Evolutionary conservation across 1,140 invertebrate genomes (phyloP).

Genomic region (Pygmarrhopalites habei): DNA sequence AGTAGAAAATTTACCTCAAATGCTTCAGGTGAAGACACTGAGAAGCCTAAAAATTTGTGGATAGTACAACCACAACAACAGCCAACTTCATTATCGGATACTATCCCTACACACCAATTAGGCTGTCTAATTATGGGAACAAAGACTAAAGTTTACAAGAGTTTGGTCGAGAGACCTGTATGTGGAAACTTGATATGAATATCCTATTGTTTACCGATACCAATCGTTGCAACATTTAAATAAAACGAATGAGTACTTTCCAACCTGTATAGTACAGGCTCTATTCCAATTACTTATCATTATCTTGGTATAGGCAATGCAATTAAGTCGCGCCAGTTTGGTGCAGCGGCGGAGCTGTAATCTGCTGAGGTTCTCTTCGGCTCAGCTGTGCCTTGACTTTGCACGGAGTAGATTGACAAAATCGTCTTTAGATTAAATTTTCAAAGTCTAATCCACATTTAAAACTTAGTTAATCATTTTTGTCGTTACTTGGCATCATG

Average conservation of each 20-base stretch:
- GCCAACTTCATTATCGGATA: neutral
- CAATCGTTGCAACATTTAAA: neutral
- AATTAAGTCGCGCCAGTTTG: too few species aligned
- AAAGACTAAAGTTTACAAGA: slow-evolving; percentile 60
- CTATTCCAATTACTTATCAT: neutral
- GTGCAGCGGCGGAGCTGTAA: too few species aligned
- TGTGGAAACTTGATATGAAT: neutral
- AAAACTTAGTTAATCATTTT: neutral
- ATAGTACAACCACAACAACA: too few species aligned
- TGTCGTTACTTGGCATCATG: too few species aligned
- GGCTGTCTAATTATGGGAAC: slow-evolving; percentile 60
- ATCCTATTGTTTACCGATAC: too few species aligned
- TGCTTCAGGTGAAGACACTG: too few species aligned
- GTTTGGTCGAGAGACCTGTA: slow-evolving; percentile 58
- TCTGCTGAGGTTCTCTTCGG: neutral
- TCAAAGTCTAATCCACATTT: neutral
- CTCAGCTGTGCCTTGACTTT: neutral
- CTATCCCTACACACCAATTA: slow-evolving; percentile 43
- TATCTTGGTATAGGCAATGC: too few species aligned
- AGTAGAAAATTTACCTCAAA: neutral
- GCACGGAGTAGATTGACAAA: neutral
- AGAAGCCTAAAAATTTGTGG: slow-evolving; percentile 16
- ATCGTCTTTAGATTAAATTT: too few species aligned
- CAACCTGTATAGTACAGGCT: neutral
- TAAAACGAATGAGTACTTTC: neutral